Evolutionary conservation across 2,888 invertebrate genomes (phyloP).

Genomic region (Bimastos eiseni): DNA sequence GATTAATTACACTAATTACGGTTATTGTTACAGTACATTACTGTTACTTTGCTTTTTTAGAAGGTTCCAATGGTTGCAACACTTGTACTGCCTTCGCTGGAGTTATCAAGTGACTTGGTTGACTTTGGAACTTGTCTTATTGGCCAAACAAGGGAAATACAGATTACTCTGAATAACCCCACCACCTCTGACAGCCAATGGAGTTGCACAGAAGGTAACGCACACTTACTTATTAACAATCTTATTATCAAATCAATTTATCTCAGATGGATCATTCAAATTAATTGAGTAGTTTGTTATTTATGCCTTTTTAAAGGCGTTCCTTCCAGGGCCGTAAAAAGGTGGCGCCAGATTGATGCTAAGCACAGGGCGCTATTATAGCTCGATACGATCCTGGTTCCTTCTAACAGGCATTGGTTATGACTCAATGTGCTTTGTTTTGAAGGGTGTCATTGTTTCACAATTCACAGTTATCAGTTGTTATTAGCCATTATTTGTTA

Average conservation of each 20-base stretch:
- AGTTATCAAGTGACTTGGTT: slow-evolving; percentile 51
- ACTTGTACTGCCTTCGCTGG: slow-evolving; percentile 54
- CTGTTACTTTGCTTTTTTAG: slow-evolving; percentile 46
- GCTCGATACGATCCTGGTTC: too few species aligned
- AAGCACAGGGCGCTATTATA: too few species aligned
- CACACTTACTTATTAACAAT: not conserved
- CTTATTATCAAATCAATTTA: not conserved
- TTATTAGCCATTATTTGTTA: not conserved
- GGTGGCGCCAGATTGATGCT: too few species aligned
- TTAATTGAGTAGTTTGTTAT: not conserved
- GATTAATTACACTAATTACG: too few species aligned
- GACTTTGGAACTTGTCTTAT: slow-evolving; percentile 60
- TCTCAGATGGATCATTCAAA: not conserved
- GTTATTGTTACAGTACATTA: too few species aligned
- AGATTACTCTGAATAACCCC: slow-evolving; percentile 50
- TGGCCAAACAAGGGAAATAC: slow-evolving; percentile 54
- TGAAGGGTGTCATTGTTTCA: not conserved
- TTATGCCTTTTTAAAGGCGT: not conserved
- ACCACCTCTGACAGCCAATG: slow-evolving; percentile 54
- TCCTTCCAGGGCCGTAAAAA: too few species aligned
- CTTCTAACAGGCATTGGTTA: not conserved
- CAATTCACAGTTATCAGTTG: not conserved
- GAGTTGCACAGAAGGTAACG: slow-evolving; percentile 50
- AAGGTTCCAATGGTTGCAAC: slow-evolving; percentile 53
- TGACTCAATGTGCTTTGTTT: not conserved